Percentiles rank a stretch among this genome's conserved stretches.
These are phyloP conservation scores for Nebria salina DNA, from an alignment of 2,888 invertebrate species.

Conservation along the genomic window DNA sequence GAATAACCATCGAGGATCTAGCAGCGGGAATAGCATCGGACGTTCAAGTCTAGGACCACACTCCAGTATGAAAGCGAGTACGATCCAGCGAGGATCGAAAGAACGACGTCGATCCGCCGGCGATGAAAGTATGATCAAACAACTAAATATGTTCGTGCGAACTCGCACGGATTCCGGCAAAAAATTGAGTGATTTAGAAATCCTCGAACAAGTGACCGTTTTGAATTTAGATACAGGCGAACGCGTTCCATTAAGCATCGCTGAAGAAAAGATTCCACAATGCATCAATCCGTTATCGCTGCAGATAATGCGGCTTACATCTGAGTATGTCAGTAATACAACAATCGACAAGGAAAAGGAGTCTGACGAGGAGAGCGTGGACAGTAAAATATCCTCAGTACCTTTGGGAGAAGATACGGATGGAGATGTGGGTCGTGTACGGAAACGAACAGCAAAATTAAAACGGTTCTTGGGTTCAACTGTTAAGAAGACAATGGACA, in stretches of 20 bases:
- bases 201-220: conserved; percentile 89
- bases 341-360: conserved; percentile 75
- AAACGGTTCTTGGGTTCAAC: conserved; percentile 88
- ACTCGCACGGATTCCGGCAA: conserved; percentile 89
- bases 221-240: conserved; percentile 88
- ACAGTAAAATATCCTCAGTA: conserved; percentile 69
- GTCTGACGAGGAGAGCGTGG: conserved; percentile 80
- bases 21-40: conserved; percentile 60
- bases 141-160: conserved; percentile 77
- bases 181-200: conserved; percentile 89
- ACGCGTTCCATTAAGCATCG: conserved; percentile 91
- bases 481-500: conserved; percentile 90
- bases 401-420: conserved; percentile 62
- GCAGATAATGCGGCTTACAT: conserved; percentile 93
- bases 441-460: conserved; percentile 67
- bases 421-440: conserved; percentile 54
- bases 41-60: conserved; percentile 41
- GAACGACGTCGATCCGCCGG: conserved; percentile 85
- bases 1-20: conserved; percentile 62
- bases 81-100: conserved; percentile 59
- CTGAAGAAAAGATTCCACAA: conserved; percentile 91
- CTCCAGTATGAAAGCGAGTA: conserved; percentile 50
- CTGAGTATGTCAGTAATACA: conserved; percentile 82
- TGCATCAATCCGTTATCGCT: conserved; percentile 93
- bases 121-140: conserved; percentile 78